Base-by-base conservation (phyloP, 2,113 vertebrate species). In the Eidolon helvum region DNA sequence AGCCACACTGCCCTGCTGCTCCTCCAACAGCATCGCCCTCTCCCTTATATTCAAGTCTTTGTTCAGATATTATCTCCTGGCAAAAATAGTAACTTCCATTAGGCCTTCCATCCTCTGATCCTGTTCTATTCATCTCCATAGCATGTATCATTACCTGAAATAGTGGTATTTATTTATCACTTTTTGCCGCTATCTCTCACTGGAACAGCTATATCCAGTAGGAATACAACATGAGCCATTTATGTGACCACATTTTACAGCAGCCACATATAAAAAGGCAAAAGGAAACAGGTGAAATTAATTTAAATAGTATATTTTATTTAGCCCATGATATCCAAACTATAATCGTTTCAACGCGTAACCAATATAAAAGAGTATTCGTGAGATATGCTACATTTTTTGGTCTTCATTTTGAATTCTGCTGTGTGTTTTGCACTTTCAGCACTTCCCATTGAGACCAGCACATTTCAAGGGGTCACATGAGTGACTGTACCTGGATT, bases 271-370 rank as follows among this genome's bases (percentile, higher is more conserved):
- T 75, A 28, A 75, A 82, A 63, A 61, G 43, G 12, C 43, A 69
- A 40, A 75, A 82, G 38, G 84, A 90, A 92, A 61, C 7, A 69
- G 7, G 26, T 92, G 43, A 90, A 55, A 90, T 69, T 88, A 74
- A 80, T 68, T 80, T 86, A 35, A 90, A 55, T 21, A 53, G 48
- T 15, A 6, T 61, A 59, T 66, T 92, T 96, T 65, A 63, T 63
- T 55, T 61, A 74, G 43, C 22, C 38, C 53, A 75, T 65, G 8
- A 82, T 35, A 69, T 48, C 26, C 28, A 87, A 30, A 59, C 35
- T 78, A 57, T n/a, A 89, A 38, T 45, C 16, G 85, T 86, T 79
- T 92, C 50, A 68, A 30, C 12, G 12, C 16, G 9, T 22, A 65
- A 50, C 33, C 45, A 7, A 35, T 28, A 50, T n/a, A 26, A 61